Conservation (phyloP, 2,888 invertebrate species). For the Pristionchus fissidentatus region DNA sequence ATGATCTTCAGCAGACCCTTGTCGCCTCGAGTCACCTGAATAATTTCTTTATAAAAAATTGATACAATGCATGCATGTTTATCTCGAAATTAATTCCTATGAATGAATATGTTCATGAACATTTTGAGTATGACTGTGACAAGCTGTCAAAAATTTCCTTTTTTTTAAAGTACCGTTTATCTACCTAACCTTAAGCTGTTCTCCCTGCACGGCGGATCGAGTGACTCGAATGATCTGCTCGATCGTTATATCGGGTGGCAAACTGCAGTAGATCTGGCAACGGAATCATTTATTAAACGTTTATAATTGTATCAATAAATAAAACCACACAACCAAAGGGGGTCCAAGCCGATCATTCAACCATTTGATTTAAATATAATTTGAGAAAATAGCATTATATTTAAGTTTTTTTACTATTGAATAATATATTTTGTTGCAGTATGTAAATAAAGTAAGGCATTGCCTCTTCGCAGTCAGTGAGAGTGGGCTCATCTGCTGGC, state of each 20-base stretch:
- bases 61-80: neutral
- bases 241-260: constrained; percentile 48
- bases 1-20: constrained; percentile 21
- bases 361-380: neutral
- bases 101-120: too few relatives aligned
- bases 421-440: neutral
- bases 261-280: constrained; percentile 45
- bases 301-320: neutral
- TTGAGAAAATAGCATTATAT: too few relatives aligned
- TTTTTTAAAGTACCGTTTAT: neutral
- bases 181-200: constrained; percentile 33
- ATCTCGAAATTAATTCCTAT: neutral
- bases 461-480: constrained; percentile 8
- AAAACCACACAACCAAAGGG: too few relatives aligned
- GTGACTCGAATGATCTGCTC: constrained; percentile 47
- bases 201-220: constrained; percentile 43
- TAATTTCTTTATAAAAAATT: neutral
- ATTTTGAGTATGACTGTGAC: too few relatives aligned
- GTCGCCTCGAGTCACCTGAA: neutral
- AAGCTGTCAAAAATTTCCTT: neutral
- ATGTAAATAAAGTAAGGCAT: too few relatives aligned
- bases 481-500: neutral
- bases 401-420: neutral
- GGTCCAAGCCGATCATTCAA: too few relatives aligned
- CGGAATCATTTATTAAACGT: too few relatives aligned